Evolutionary conservation across 2,113 vertebrate genomes (phyloP).

Genomic region (Laticauda colubrina): DNA sequence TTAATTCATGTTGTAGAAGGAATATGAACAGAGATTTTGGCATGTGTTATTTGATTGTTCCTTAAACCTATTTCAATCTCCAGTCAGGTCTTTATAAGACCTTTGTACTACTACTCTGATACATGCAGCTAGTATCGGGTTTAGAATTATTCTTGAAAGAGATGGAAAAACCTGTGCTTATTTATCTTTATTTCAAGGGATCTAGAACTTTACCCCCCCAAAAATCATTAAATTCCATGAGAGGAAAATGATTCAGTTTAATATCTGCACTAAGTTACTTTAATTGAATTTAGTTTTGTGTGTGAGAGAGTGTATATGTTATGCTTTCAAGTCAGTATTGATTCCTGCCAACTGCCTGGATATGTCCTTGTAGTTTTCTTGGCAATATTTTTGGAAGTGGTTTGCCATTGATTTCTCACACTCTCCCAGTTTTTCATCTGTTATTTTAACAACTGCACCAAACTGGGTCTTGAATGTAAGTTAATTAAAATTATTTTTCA

Average conservation of each 20-base stretch:
- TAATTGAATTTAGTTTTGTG: neutral
- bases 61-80: neutral
- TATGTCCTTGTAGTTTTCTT: neutral
- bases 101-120: neutral
- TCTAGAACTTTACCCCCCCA: neutral
- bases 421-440: neutral
- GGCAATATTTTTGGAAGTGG: neutral
- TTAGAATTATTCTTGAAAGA: neutral
- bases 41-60: neutral
- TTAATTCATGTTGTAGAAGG: neutral
- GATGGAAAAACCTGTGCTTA: too few relatives aligned
- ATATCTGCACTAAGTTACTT: neutral
- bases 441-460: neutral
- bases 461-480: neutral
- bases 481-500: neutral
- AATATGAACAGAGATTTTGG: neutral
- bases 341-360: neutral
- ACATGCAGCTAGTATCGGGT: too few relatives aligned
- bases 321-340: neutral
- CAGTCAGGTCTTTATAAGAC: neutral
- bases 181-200: neutral
- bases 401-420: neutral
- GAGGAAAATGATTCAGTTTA: neutral
- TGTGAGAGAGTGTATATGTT: neutral
- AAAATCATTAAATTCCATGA: neutral